Evolutionary conservation across 2,797 vertebrate species (phyloP), one percentile per base, ranked within the genome.

Genomic region (Acanthurus lineatus): DNA sequence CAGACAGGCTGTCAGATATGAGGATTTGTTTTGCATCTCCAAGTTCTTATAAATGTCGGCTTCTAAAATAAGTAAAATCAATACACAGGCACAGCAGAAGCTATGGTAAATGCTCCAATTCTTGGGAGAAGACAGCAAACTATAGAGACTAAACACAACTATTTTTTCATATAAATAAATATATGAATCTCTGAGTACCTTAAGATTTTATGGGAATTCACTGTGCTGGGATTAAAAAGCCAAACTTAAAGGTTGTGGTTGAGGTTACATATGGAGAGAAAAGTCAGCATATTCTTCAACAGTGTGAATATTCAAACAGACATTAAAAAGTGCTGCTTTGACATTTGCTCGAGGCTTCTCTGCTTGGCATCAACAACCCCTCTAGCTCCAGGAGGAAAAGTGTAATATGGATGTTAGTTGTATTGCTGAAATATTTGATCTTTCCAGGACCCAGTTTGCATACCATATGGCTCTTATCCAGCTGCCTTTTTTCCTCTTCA

Each of bases 351-450:
- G 2, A 44, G 75, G 79, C 38, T 74, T 69, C 62, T 69, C 54
- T 47, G 52, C 61, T 52, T 45, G 64, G 72, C 69, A 69, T 78
- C 67, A 72, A 81, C 77, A 83, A 42, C 76, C 69, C 68, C 53
- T 86, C 54, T 32, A 77, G 68, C 78, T 85, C 38, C 67, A 79
- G 70, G 74, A 71, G 66, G 47, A 68, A 68, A 79, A 73, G n/a
- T 48, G 61, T 73, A 80, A 78, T 58, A 38, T 81, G 67, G 71
- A 71, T 75, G 71, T 70, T 81, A 63, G 74, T 70, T 79, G 66
- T 66, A 57, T 42, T 79, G 58, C 61, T 67, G 58, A 76, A 81
- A 77, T 84, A 83, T 86, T 82, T 87, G 75, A 87, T 82, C 73
- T 82, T 74, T 62, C 65, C 16, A 6, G 73, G 69, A 83, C 82